Evolutionary conservation across 2,888 invertebrate species (phyloP), one percentile per base, ranked within the genome.

Genomic region (Protonemura montana): DNA sequence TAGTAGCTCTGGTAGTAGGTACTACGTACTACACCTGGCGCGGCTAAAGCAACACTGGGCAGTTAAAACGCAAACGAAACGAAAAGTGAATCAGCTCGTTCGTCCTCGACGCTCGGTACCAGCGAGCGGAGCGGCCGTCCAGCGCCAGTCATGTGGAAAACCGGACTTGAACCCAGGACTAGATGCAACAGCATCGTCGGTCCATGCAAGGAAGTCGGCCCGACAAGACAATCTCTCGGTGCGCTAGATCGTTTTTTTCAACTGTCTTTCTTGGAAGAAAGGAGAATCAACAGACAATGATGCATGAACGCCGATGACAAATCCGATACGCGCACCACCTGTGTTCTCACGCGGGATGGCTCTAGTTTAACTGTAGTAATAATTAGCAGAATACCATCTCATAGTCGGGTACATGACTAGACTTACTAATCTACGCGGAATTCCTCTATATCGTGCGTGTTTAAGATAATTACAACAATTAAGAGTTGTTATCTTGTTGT

Each of bases 61-160:
- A 59, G 21, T 3, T 13, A 3, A 0, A 26, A 26, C 28, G 5
- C 78, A 27, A 78, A 26, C 28, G 78, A 78, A 78, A 78, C 78
- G 78, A 26, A 27, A 78, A 59, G 59, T 59, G 59, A 59, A 59
- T 59, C 59, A 59, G 59, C 59, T 35, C 35, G 35, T 35, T 35
- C 35, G 59, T 10, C 59, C 13, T 10, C 59, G 59, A 21, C 59
- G 59, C 16, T 59, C 59, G 59, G 59, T 59, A 21, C 16, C 13
- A 10, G 78, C 28, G 78, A n/a, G 77, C 21, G 5, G 77, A 13
- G 77, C 26, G 77, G n/a, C n/a, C 21, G 78, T 26, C 78, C 78
- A 28, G 78, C 78, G 28, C 78, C 78, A 78, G 25, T 78, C 78
- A 26, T 25, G 26, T 28, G 78, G 6, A 78, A 78, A 78, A 78